Conservation (phyloP, 2,888 invertebrate genomes). For the Drosophila mayaguana region DNA sequence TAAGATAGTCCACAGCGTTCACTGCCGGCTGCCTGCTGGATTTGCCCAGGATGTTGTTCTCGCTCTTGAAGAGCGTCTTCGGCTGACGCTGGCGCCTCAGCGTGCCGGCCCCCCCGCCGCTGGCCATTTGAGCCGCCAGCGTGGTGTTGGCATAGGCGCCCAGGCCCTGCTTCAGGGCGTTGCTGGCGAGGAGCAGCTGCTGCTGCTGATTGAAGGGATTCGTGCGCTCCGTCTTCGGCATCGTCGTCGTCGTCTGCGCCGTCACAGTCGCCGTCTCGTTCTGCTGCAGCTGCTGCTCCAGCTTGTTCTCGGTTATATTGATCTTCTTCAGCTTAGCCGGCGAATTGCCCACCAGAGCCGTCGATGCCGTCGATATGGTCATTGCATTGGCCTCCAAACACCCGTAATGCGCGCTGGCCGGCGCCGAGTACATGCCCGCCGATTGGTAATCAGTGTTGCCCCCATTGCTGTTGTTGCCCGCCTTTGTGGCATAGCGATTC, state of each 20-base stretch:
- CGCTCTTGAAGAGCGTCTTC: slow-evolving; percentile 84
- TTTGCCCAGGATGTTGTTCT: slow-evolving; percentile 83
- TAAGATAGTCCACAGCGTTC: slow-evolving; percentile 75
- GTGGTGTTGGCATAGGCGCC: slow-evolving; percentile 83
- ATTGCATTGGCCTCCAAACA: slow-evolving; percentile 77
- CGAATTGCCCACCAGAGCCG: slow-evolving; percentile 67
- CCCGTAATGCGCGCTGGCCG: slow-evolving; percentile 84
- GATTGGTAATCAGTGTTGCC: slow-evolving; percentile 79
- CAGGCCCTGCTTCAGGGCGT: slow-evolving; percentile 82
- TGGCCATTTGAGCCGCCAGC: slow-evolving; percentile 80
- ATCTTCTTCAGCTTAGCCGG: slow-evolving; percentile 81
- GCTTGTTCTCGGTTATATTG: slow-evolving; percentile 84
- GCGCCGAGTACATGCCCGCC: slow-evolving; percentile 85
- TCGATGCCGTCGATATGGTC: slow-evolving; percentile 83
- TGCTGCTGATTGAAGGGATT: slow-evolving; percentile 82
- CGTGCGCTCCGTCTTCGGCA: slow-evolving; percentile 48
- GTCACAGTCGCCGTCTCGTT: slow-evolving; percentile 11
- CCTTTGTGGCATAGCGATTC: slow-evolving; percentile 82
- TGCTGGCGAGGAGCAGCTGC: slow-evolving; percentile 82
- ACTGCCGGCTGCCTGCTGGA: slow-evolving; percentile 13
- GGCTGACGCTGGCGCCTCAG: slow-evolving; percentile 84
- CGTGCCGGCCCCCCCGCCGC: slow-evolving; percentile 82
- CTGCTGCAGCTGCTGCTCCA: slow-evolving; percentile 58
- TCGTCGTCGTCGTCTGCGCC: too few relatives aligned
- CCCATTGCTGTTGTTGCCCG: slow-evolving; percentile 59